Base-by-base conservation (phyloP, 2,797 vertebrate genomes). In the Cryptoprocta ferox region DNA sequence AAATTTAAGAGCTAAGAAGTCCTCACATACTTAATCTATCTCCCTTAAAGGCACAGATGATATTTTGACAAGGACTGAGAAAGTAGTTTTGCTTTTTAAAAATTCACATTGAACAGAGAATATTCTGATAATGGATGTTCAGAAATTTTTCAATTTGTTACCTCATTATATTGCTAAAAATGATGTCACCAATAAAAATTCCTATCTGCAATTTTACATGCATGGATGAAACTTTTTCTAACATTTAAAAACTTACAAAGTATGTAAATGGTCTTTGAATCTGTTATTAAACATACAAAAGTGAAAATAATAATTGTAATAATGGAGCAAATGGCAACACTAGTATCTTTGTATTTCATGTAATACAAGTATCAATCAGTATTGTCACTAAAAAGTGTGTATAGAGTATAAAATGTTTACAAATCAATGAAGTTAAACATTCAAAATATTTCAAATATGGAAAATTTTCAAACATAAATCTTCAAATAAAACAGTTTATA, bases 231-330 rank as follows among this genome's bases (percentile, higher is more conserved):
- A 71, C 39, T 12, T 50, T 90, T 71, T 86, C 65, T 56, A 24
- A 80, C 66, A 53, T 21, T 71, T 42, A 65, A 87, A 79, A 86
- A 81, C 35, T 86, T 90, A 16, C 35, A 12, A 61, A 68, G 76
- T 91, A n/a, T 63, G 80, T 76, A 76, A 81, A 82, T 68, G 76
- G 28, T 39, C 79, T 92, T 85, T 80, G 37, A 79, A 70, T 12
- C 78, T 70, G 18, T 70, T 89, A 70, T 66, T 79, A 88, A 89
- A 89, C 6, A 79, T 63, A n/a, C 84, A 89, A 82, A 45, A 88
- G 39, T 32, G 14, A 16, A 84, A 65, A 59, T 16, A 73, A 89
- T 56, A 83, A 70, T 19, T 59, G 5, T 45, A 78, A 87, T 37
- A 78, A 61, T 92, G 59, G 79, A 71, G 71, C 79, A 89, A 83